These are phyloP conservation scores for Mythimna impura DNA, from an alignment of 2,888 invertebrate species.

Conservation along the genomic window DNA sequence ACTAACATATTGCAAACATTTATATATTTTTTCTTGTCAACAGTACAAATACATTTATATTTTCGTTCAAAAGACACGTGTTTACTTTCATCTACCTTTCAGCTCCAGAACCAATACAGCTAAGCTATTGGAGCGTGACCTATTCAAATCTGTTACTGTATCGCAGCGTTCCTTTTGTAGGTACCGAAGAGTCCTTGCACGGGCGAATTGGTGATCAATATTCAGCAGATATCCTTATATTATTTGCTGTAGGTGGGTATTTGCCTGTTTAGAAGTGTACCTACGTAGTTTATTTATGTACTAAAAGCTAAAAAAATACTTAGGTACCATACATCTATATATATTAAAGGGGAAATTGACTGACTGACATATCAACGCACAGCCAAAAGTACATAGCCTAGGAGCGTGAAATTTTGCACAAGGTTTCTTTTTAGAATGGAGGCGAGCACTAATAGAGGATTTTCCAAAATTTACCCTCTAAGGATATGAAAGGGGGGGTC, in stretches of 20 bases:
- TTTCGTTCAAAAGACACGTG: slow-evolving; percentile 15
- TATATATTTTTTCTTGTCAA: not conserved
- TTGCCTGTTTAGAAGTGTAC: not conserved
- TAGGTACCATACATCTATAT: no score
- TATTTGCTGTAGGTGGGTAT: not conserved
- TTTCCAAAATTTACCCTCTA: no score
- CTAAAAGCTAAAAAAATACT: no score
- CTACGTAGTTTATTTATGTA: no score
- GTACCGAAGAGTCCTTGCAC: not conserved
- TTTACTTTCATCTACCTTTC: slow-evolving; percentile 23
- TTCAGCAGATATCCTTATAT: slow-evolving; percentile 10
- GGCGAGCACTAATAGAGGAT: no score
- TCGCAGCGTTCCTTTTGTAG: slow-evolving; percentile 20
- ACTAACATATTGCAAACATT: no score
- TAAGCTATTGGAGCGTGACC: slow-evolving; percentile 15
- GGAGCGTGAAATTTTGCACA: no score
- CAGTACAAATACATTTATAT: slow-evolving; percentile 18
- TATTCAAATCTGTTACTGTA: slow-evolving; percentile 40
- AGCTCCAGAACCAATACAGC: slow-evolving; percentile 12
- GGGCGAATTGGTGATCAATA: slow-evolving; percentile 10
- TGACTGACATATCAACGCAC: no score
- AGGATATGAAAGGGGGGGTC: no score
- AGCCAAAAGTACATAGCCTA: no score
- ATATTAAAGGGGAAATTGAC: no score
- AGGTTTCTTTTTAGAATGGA: no score